Conservation (phyloP, 2,113 vertebrate genomes). For the Ptychochromis oligacanthus region DNA sequence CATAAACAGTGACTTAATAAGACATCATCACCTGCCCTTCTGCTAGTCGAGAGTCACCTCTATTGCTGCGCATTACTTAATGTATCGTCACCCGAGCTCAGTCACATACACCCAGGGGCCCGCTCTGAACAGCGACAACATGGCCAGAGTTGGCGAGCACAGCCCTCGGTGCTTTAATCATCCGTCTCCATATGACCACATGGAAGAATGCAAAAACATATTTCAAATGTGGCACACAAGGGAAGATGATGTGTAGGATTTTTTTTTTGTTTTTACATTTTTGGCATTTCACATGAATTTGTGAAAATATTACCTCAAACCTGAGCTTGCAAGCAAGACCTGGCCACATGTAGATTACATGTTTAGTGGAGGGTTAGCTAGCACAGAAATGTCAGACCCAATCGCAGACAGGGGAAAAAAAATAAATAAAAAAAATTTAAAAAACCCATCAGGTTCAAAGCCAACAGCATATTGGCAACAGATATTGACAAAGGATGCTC, state of each 20-base stretch:
- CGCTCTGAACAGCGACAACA: conserved; percentile 19
- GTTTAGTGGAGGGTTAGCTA: not conserved
- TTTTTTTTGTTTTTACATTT: not conserved
- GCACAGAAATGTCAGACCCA: not conserved
- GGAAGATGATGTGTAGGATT: not conserved
- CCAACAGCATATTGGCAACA: not conserved
- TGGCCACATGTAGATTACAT: conserved; percentile 17
- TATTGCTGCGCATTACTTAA: conserved; percentile 28
- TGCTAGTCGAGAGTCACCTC: not conserved
- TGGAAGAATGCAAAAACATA: conserved; percentile 26
- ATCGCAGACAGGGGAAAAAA: not conserved
- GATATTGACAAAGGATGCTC: conserved; percentile 16
- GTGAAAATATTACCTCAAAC: conserved; percentile 28
- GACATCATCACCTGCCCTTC: not conserved
- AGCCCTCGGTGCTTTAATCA: conserved; percentile 47
- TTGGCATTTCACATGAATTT: conserved; percentile 55
- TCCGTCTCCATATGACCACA: conserved; percentile 7
- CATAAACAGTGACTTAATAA: conserved; percentile 38
- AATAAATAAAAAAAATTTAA: not conserved
- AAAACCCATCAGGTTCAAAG: not conserved
- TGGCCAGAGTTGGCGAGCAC: conserved; percentile 33
- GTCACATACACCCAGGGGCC: not conserved
- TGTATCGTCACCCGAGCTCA: not conserved
- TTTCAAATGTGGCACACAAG: conserved; percentile 20
- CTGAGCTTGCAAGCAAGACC: conserved; percentile 44